Evolutionary conservation across 2,797 vertebrate species (phyloP).

Genomic region (Sebastes ruberrimus): DNA sequence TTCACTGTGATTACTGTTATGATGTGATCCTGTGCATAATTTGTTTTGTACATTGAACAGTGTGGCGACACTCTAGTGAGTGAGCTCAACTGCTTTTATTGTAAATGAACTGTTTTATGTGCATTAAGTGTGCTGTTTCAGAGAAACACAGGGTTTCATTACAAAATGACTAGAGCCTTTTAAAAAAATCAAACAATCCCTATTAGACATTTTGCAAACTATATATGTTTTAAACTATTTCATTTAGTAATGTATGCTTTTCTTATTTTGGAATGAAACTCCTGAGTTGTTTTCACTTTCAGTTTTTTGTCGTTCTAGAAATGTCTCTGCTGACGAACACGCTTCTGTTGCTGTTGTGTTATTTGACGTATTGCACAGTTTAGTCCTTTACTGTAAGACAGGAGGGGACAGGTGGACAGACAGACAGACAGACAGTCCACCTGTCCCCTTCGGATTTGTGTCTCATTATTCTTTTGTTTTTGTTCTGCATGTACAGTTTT

Average conservation of each 20-base stretch:
- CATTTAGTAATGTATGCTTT: not conserved
- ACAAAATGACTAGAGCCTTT: conserved; percentile 15
- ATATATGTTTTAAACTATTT: not conserved
- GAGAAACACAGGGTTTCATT: conserved; percentile 56
- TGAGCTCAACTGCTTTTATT: conserved; percentile 20
- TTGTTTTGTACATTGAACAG: conserved; percentile 9
- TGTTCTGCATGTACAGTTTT: conserved; percentile 99
- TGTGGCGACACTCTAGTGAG: not conserved
- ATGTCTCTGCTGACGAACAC: conserved; percentile 19
- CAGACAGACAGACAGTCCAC: conserved; percentile 50
- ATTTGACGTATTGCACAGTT: conserved; percentile 59
- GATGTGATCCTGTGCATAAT: conserved; percentile 11
- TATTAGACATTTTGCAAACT: not conserved
- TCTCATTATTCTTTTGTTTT: conserved; percentile 82
- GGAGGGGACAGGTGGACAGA: conserved; percentile 60
- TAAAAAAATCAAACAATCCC: not conserved
- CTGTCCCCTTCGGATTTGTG: conserved; percentile 69
- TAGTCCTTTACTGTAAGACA: conserved; percentile 45
- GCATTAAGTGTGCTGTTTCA: conserved; percentile 35
- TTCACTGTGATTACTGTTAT: conserved; percentile 16
- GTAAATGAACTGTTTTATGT: conserved; percentile 22
- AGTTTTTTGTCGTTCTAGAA: conserved; percentile 18
- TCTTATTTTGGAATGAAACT: conserved; percentile 63
- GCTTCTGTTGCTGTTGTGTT: conserved; percentile 57
- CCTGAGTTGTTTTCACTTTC: conserved; percentile 39